These are phyloP conservation scores for Gibbula magus DNA, from an alignment of 2,888 invertebrate species.

Conservation along the genomic window DNA sequence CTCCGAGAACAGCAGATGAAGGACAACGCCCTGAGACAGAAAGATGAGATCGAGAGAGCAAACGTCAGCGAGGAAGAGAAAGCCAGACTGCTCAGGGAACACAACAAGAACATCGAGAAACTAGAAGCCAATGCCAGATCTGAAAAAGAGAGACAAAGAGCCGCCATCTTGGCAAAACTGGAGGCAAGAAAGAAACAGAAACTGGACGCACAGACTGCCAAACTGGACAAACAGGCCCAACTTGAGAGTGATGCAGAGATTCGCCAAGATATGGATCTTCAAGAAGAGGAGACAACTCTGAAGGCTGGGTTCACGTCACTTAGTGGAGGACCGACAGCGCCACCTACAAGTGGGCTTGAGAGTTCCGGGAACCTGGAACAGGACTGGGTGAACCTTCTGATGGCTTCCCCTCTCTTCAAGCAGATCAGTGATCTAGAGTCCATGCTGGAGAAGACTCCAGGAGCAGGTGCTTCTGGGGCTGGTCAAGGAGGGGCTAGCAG, in stretches of 20 bases:
- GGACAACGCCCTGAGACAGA: slow-evolving; percentile 56
- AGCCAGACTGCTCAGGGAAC: slow-evolving; percentile 62
- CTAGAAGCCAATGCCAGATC: slow-evolving; percentile 52
- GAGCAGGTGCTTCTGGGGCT: slow-evolving; percentile 18
- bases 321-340: not conserved
- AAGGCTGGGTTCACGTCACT: not conserved
- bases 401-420: slow-evolving; percentile 72
- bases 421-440: slow-evolving; percentile 71
- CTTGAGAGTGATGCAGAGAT: slow-evolving; percentile 57
- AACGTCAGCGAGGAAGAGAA: slow-evolving; percentile 63
- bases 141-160: slow-evolving; percentile 58
- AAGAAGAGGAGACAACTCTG: slow-evolving; percentile 44
- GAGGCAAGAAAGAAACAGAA: slow-evolving; percentile 64
- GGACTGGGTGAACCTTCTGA: slow-evolving; percentile 71
- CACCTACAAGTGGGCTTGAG: not conserved
- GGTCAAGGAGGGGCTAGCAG: not conserved
- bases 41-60: slow-evolving; percentile 59
- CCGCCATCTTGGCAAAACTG: slow-evolving; percentile 60
- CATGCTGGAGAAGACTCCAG: slow-evolving; percentile 62
- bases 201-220: slow-evolving; percentile 56
- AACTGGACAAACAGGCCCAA: slow-evolving; percentile 57
- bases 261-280: slow-evolving; percentile 47
- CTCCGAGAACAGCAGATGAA: slow-evolving; percentile 62
- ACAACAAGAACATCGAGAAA: slow-evolving; percentile 62
- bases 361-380: slow-evolving; percentile 64